Percentiles rank a stretch among this genome's conserved stretches.
These are phyloP conservation scores for Rhadinocentrus ornatus DNA, from an alignment of 2,797 vertebrate genomes.

Conservation along the genomic window DNA sequence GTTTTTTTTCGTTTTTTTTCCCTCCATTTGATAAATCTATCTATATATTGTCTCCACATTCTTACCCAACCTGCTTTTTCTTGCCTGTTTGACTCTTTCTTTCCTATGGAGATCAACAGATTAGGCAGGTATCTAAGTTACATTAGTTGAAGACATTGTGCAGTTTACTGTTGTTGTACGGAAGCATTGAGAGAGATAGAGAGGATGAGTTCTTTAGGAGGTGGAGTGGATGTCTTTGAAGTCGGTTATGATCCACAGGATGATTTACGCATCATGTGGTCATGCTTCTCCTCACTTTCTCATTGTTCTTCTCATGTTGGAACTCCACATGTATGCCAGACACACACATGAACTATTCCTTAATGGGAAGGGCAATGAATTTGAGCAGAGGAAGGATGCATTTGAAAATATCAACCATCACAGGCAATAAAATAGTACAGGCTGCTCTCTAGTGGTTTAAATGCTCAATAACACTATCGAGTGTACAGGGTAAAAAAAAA, in stretches of 20 bases:
- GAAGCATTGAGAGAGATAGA: background rate
- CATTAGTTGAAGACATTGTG: background rate
- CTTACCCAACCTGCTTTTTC: constrained; percentile 36
- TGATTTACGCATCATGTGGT: constrained; percentile 51
- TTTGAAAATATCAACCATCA: background rate
- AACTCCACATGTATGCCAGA: constrained; percentile 7
- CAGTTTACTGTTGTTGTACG: background rate
- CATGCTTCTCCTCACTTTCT: constrained; percentile 8
- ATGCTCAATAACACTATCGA: constrained; percentile 12
- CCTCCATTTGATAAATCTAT: constrained; percentile 57
- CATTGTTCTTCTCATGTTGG: background rate
- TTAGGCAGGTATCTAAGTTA: constrained; percentile 30
- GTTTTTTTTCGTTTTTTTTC: constrained; percentile 21
- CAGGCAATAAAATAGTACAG: constrained; percentile 16
- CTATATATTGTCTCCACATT: constrained; percentile 43
- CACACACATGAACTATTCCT: background rate
- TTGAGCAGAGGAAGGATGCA: background rate
- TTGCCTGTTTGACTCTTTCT: constrained; percentile 19
- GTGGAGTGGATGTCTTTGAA: constrained; percentile 42
- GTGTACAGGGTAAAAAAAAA: background rate
- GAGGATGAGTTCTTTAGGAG: constrained; percentile 12
- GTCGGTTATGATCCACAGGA: constrained; percentile 21
- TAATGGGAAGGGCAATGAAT: background rate
- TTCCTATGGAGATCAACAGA: constrained; percentile 25
- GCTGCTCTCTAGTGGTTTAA: constrained; percentile 58